Base-by-base conservation (phyloP, 2,888 invertebrate species). In the Patella ulyssiponensis region DNA sequence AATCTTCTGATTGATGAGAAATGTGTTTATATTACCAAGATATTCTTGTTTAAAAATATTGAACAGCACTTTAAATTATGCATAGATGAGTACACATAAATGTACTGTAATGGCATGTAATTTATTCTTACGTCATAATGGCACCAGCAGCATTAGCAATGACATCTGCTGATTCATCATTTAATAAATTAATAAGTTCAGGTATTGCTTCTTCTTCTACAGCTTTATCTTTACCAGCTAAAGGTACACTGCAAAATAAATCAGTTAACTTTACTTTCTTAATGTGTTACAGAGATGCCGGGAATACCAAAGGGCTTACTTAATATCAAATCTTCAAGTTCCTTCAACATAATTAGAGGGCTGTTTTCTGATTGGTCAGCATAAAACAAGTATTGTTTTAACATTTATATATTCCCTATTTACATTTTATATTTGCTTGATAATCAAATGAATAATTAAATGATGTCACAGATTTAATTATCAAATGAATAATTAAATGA, bases 191-290 rank as follows among this genome's bases (percentile, higher is more conserved):
- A 56, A 90, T 88, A 44, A 92, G 86, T 14, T 84, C 79, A 44
- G 86, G 84, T 1, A 91, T 85, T 54, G 89, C 85, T n/a, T 87
- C 87, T 14, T 89, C 88, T 76, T 90, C 90, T 7, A 92, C 90
- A 27, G 91, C 92, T 74, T 89, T 88, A 80, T 91, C 86, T 83
- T 92, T 92, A 14, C 92, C 92, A 76, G 82, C 90, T 51, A 91
- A 83, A 27, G 91, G 89, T 33, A 91, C 88, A 83, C 92, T 92
- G 81, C 9, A 80, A 85, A 44, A 27, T 44, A 69, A 77, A 77
- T 11, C 69, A 71, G 71, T 14, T 27, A 71, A 44, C 9, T 9
- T 44, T 9, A 44, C 44, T 9, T 44, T 44, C 33, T 44, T 44
- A 44, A 0, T 7, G 44, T 9, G 44, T 9, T 44, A 9, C 44